These are phyloP conservation scores for Choloepus didactylus DNA, from an alignment of 2,797 vertebrate genomes.

Conservation along the genomic window DNA sequence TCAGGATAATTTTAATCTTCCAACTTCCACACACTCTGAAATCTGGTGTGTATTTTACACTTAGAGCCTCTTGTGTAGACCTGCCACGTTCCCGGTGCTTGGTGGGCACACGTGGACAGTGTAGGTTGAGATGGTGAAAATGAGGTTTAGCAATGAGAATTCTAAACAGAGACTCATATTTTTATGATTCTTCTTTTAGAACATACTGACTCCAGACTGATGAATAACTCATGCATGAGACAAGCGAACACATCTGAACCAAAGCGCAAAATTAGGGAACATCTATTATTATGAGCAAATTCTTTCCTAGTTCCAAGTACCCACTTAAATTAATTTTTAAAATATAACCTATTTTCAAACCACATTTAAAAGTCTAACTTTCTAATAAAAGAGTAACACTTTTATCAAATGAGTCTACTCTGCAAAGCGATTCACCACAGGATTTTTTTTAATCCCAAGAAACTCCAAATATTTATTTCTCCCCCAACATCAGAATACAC, in stretches of 20 bases:
- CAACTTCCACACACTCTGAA: not conserved
- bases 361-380: not conserved
- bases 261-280: no score
- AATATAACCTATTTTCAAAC: not conserved
- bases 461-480: not conserved
- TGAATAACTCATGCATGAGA: not conserved
- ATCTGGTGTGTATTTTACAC: not conserved
- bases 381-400: not conserved
- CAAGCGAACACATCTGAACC: no score
- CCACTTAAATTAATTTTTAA: not conserved
- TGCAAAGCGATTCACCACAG: not conserved
- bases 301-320: not conserved
- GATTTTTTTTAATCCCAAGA: not conserved
- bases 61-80: fast-evolving
- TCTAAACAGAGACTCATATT: not conserved
- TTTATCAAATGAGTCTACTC: not conserved
- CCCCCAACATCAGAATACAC: not conserved
- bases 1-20: not conserved
- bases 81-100: fast-evolving
- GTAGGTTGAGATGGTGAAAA: fast-evolving
- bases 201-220: not conserved
- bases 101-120: fast-evolving
- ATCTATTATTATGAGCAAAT: no score
- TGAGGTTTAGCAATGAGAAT: not conserved
- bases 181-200: not conserved